Evolutionary conservation across 2,888 invertebrate genomes (phyloP), one percentile per base, ranked within the genome.

Genomic region (Boloria euphrosyne): DNA sequence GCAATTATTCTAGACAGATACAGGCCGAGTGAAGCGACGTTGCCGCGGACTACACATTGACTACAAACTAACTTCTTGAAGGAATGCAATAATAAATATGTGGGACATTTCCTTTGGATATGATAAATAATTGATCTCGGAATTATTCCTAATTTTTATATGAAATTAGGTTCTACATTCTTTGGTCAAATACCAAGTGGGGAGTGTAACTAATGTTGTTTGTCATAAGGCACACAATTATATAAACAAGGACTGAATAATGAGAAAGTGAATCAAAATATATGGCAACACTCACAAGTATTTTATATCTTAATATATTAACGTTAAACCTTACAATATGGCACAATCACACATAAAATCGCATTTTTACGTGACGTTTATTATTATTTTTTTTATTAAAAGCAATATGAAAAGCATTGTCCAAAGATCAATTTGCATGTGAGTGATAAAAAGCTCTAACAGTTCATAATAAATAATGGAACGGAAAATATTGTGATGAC

Each of bases 1-100:
- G 96, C 96, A 47, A 95, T 96, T 70, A 97, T 97, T 74, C 89
- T 97, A 75, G 94, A 95, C 68, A 95, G 97, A 93, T 96, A 90
- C 82, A 82, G 89, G n/a, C 91, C 91, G 13, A 86, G 87, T 79
- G 89, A 90, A 74, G 82, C 88, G 57, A 80, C 78, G 17, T 61
- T 79, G 71, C 68, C 80, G 75, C 68, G 75, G 3, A 80, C 78
- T 66, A 80, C 59, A 44, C 64, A 72, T 59, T 72, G 64, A 68
- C 44, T 16, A 18, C 31, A 3, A 22, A 13, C 10, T 7, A 7
- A 4, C 2, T 7, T 57, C 14, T 57, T 46, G 44, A 16, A 57
- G 57, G 57, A 46, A 57, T n/a, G 16, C 13, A 46, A n/a, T 46
- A 38, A 13, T 46, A 46, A 27, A 46, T 46, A 57, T 57, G 57